Percentiles rank a stretch among this genome's conserved stretches.
These are phyloP conservation scores for Cataglyphis cursor DNA, from an alignment of 2,888 invertebrate genomes.

Conservation along the genomic window DNA sequence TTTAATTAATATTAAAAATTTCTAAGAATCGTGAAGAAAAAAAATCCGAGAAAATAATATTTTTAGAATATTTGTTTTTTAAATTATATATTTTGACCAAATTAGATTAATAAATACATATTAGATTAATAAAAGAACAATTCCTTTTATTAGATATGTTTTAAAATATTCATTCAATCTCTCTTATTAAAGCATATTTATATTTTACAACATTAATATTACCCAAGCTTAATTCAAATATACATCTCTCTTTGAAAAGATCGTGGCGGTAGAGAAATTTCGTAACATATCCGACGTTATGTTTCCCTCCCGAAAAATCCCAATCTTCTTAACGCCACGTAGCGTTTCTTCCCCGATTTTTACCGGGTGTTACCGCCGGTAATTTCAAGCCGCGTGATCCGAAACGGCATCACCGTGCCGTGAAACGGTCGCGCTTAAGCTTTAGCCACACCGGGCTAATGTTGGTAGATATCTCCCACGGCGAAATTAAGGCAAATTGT, in stretches of 20 bases:
- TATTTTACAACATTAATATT: neutral
- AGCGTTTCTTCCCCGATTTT: slow-evolving; percentile 53
- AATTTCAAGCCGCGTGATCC: slow-evolving; percentile 41
- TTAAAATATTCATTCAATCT: neutral
- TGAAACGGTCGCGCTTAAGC: slow-evolving; percentile 68
- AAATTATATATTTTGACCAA: neutral
- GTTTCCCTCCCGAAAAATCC: slow-evolving; percentile 48
- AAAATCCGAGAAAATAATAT: neutral
- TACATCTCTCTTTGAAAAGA: neutral
- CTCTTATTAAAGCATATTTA: neutral
- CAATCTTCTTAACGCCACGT: neutral
- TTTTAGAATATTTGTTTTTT: neutral
- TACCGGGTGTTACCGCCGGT: slow-evolving; percentile 20
- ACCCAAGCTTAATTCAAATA: neutral
- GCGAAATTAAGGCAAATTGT: slow-evolving; percentile 85
- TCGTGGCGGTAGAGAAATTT: neutral
- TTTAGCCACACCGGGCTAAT: slow-evolving; percentile 70
- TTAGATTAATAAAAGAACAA: neutral
- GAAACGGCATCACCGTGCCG: slow-evolving; percentile 50
- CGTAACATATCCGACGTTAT: neutral
- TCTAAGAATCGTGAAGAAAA: neutral
- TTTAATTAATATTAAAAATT: neutral
- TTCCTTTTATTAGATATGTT: neutral
- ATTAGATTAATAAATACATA: too few relatives aligned
- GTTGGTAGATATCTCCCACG: slow-evolving; percentile 59